phyloP scores from a whole-genome alignment of 2,797 vertebrate species.

The Kryptopterus vitreolus region DNA sequence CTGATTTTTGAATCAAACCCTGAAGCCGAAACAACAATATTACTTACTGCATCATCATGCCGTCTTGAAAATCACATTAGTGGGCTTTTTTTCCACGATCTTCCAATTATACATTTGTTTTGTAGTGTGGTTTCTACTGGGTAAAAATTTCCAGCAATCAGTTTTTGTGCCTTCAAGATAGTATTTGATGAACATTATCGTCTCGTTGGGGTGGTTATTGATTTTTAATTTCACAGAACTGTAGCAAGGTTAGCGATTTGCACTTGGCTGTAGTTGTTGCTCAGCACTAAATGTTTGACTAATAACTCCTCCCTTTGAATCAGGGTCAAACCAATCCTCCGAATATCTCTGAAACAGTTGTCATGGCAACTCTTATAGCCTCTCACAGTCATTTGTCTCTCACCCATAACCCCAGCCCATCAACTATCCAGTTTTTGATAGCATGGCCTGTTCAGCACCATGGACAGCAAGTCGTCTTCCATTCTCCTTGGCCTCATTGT shows the following conservation, averaged over 20 bases:
- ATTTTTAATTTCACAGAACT: not conserved
- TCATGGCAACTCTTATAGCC: conserved; percentile 49
- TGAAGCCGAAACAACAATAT: not conserved
- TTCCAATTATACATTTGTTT: not conserved
- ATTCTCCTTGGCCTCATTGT: not conserved
- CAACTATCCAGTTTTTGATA: not conserved
- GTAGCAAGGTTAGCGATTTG: not conserved
- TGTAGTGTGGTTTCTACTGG: not conserved
- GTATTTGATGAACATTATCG: not conserved
- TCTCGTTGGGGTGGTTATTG: not conserved
- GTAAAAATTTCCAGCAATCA: not conserved
- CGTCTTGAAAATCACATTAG: not conserved
- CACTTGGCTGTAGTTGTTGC: not conserved
- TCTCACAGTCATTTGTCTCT: conserved; percentile 29
- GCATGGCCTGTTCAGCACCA: conserved; percentile 21
- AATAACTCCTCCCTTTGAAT: conserved; percentile 34
- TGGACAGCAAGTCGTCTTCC: conserved; percentile 1
- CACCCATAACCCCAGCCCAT: conserved; percentile 28
- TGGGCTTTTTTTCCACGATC: not conserved
- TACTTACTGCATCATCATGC: not conserved
- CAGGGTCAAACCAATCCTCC: conserved; percentile 46
- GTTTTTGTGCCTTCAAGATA: not conserved
- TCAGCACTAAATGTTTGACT: conserved; percentile 21
- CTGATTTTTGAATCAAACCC: not conserved
- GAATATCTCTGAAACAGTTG: conserved; percentile 39